A percentile compares a stretch with the other conserved stretches of the same genome.
phyloP scores from a whole-genome alignment of 1,140 invertebrate species.

The Papilio helenus region DNA sequence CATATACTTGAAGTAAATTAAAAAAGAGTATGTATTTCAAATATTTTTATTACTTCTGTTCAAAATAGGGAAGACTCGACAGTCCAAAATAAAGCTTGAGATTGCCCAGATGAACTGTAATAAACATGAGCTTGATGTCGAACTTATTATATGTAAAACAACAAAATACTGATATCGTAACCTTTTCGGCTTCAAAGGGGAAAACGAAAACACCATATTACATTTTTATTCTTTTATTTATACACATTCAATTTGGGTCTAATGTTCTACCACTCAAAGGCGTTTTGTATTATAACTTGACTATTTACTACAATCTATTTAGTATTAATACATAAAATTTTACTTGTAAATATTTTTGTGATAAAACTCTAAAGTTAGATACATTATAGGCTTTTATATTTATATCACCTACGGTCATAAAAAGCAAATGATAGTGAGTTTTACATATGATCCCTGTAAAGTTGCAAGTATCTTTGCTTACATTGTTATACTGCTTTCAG shows the following conservation, averaged over 20 bases:
- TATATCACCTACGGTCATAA: constrained; percentile 19
- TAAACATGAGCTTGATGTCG: background rate
- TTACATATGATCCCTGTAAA: constrained; percentile 45
- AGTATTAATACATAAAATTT: constrained; percentile 35
- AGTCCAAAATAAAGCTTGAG: too few relatives aligned
- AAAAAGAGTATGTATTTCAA: too few relatives aligned
- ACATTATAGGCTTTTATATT: constrained; percentile 15
- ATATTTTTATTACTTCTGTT: too few relatives aligned
- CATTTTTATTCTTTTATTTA: constrained; percentile 51
- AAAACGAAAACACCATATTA: constrained; percentile 6
- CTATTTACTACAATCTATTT: constrained; percentile 57
- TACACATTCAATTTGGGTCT: constrained; percentile 55
- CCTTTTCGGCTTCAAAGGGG: background rate
- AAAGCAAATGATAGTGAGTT: background rate
- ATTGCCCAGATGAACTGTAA: too few relatives aligned
- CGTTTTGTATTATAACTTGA: constrained; percentile 51
- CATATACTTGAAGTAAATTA: too few relatives aligned
- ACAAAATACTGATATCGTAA: background rate
- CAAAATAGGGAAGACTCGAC: too few relatives aligned
- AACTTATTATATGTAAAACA: background rate
- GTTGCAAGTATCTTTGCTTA: constrained; percentile 13
- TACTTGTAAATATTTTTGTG: constrained; percentile 30
- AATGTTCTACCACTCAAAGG: constrained; percentile 47
- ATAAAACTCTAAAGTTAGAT: constrained; percentile 21
- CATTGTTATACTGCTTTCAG: constrained; percentile 6